Evolutionary conservation across 2,113 vertebrate species (phyloP).

Genomic region (Chascanopsetta lugubris): DNA sequence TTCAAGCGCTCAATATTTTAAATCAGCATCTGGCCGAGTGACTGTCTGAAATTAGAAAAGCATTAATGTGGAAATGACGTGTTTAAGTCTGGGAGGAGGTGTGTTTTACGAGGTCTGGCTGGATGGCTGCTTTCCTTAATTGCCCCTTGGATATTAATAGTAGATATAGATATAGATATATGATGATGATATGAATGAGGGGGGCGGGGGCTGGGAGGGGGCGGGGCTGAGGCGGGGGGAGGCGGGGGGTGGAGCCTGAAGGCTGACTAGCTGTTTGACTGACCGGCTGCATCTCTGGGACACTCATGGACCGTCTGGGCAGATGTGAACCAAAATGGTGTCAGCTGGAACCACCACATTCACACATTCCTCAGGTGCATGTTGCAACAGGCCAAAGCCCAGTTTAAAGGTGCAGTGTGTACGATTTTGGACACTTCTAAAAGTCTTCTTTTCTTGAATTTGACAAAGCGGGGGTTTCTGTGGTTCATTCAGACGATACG

Average conservation of each 20-base stretch:
- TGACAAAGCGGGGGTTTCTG: too few species aligned
- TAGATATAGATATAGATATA: neutral
- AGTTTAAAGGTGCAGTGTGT: too few species aligned
- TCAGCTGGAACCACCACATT: too few species aligned
- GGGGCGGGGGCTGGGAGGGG: too few species aligned
- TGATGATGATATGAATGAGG: neutral
- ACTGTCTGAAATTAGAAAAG: constrained; percentile 26
- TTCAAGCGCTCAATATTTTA: constrained; percentile 16
- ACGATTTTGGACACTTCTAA: too few species aligned
- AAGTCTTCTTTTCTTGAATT: too few species aligned
- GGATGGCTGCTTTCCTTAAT: constrained; percentile 4
- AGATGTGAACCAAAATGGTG: constrained; percentile 5
- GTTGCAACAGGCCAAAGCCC: too few species aligned
- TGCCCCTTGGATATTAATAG: neutral
- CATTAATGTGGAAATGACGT: constrained; percentile 24
- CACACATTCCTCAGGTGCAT: neutral
- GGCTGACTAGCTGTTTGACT: too few species aligned
- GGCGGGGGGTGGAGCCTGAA: too few species aligned
- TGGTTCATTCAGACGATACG: too few species aligned
- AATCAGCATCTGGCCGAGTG: constrained; percentile 33
- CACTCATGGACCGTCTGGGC: constrained; percentile 3
- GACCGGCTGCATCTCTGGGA: neutral
- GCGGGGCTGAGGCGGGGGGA: too few species aligned
- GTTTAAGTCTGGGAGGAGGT: constrained; percentile 9
- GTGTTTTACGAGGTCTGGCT: constrained; percentile 3